phyloP scores from a whole-genome alignment of 2,888 invertebrate genomes.

The Cistogaster globosa region DNA sequence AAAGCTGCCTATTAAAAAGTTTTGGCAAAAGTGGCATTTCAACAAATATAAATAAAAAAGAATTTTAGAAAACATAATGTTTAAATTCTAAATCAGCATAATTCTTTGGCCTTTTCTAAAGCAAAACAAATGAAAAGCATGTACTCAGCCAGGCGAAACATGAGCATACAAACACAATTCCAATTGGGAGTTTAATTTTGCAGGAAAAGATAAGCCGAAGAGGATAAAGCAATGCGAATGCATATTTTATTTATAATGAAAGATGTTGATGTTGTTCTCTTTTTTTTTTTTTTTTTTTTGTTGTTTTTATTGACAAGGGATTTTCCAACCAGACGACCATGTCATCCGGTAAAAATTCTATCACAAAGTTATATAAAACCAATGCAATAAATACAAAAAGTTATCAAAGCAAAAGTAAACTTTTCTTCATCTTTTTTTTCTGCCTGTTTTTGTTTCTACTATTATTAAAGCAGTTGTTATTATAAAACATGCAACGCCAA shows the following conservation, averaged over 20 bases:
- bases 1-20: too few species aligned
- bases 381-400: conserved; percentile 70
- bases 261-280: conserved; percentile 6
- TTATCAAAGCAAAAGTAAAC: conserved; percentile 73
- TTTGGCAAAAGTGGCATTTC: not conserved
- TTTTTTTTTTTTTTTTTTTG: conserved; percentile 11
- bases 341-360: conserved; percentile 70
- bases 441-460: not conserved
- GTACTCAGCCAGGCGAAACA: conserved; percentile 10
- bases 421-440: conserved; percentile 1
- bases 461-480: conserved; percentile 11
- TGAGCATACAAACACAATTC: conserved; percentile 6
- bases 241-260: conserved; percentile 55
- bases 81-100: too few species aligned
- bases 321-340: conserved; percentile 72
- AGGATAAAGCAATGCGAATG: conserved; percentile 56
- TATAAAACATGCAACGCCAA: conserved; percentile 5
- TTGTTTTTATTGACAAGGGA: conserved; percentile 66
- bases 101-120: too few species aligned
- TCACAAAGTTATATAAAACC: conserved; percentile 41
- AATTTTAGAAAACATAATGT: not conserved
- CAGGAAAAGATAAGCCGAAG: conserved; percentile 51
- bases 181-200: conserved; percentile 36
- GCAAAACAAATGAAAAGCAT: not conserved
- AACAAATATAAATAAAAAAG: not conserved